Percentiles rank a stretch among this genome's conserved stretches.
Conservation (phyloP, 2,113 vertebrate genomes). For the Poicephalus meyeri region DNA sequence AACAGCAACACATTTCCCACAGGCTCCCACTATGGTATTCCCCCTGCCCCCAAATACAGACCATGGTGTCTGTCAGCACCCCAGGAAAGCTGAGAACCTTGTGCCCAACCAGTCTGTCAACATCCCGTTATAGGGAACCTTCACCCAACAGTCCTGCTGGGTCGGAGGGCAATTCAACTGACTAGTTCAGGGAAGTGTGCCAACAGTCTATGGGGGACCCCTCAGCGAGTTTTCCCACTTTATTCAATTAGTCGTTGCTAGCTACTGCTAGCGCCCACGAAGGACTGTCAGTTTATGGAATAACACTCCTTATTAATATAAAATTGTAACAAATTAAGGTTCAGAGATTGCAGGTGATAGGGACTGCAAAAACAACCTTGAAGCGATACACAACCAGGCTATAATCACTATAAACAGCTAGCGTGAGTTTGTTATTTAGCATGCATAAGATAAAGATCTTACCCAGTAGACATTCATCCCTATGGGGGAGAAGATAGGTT, state of each 20-base stretch:
- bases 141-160: neutral
- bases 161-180: neutral
- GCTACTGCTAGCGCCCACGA: neutral
- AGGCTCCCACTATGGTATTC: no score
- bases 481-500: neutral
- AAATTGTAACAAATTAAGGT: neutral
- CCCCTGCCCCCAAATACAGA: no score
- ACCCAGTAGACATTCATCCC: neutral
- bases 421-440: neutral
- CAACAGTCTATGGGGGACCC: neutral
- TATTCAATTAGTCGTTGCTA: neutral
- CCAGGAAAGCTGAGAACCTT: neutral
- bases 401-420: neutral
- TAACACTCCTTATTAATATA: neutral
- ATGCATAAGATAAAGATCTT: neutral
- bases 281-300: neutral
- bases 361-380: neutral
- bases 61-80: neutral
- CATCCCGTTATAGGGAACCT: neutral
- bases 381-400: neutral
- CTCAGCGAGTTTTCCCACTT: neutral
- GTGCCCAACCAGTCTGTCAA: neutral
- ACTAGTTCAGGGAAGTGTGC: neutral
- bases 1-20: no score
- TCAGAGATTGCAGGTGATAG: neutral